phyloP scores from a whole-genome alignment of 2,113 vertebrate species.

The Austrofundulus limnaeus region DNA sequence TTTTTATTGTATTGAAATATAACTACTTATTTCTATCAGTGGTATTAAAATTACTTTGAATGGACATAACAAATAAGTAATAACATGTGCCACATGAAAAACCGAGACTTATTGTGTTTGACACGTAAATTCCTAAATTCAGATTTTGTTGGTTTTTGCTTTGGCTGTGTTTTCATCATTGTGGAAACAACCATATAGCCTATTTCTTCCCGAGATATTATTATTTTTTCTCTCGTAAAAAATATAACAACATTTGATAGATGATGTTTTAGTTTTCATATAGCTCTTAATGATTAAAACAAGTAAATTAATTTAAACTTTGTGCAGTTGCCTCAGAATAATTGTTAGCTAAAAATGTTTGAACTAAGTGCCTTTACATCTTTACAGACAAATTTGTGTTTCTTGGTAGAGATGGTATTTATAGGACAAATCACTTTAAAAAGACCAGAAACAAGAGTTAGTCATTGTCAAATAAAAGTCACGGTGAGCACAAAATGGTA shows the following conservation, averaged over 20 bases:
- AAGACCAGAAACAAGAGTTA: too few relatives aligned
- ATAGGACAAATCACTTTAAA: neutral
- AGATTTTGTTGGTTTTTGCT: constrained; percentile 5
- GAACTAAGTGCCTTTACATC: neutral
- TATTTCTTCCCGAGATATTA: neutral
- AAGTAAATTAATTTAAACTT: neutral
- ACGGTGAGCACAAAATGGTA: too few relatives aligned
- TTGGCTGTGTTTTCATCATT: neutral
- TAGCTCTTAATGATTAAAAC: neutral
- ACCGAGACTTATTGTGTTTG: constrained; percentile 16
- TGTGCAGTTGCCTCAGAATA: neutral
- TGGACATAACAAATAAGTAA: neutral
- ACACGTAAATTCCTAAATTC: neutral
- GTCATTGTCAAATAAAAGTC: too few relatives aligned
- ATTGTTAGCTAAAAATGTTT: neutral
- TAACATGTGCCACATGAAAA: constrained; percentile 16
- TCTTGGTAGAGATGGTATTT: constrained; percentile 3
- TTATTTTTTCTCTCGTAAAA: neutral
- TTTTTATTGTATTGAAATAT: too few relatives aligned
- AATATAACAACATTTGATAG: too few relatives aligned
- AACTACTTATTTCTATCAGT: too few relatives aligned
- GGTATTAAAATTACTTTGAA: constrained; percentile 1
- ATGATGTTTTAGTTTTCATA: neutral
- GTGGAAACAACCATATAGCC: constrained; percentile 15
- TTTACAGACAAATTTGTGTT: constrained; percentile 5